A percentile compares a stretch with the other conserved stretches of the same genome.
Conservation (phyloP, 2,113 vertebrate genomes). For the Erpornis zantholeuca region DNA sequence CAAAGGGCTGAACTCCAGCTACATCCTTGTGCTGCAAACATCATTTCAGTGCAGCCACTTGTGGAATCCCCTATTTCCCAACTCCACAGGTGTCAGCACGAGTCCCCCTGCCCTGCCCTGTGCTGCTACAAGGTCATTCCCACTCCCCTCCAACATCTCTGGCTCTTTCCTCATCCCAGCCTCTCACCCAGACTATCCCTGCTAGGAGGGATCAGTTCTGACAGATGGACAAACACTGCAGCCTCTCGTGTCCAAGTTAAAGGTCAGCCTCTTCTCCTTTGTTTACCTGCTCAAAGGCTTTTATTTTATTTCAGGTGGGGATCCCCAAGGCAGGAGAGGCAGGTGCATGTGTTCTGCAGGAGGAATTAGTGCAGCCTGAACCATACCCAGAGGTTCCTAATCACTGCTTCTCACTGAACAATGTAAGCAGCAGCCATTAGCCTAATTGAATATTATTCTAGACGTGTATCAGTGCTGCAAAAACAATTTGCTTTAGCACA, state of each 20-base stretch:
- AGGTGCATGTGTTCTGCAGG: not conserved
- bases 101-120: not conserved
- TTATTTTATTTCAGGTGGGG: not conserved
- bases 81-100: not conserved
- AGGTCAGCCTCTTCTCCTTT: not conserved
- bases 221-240: constrained; percentile 2
- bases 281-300: not conserved
- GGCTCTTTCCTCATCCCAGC: not conserved
- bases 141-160: not conserved
- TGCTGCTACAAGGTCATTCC: not conserved
- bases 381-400: not conserved
- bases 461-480: not conserved
- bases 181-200: not conserved
- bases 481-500: not conserved
- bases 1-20: accelerated
- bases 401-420: not conserved
- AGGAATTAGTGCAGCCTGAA: not conserved
- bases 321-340: not conserved
- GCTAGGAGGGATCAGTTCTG: not conserved
- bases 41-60: not conserved
- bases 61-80: not conserved
- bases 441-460: constrained; percentile 12
- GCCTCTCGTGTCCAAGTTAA: not conserved
- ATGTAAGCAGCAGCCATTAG: not conserved
- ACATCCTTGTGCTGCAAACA: not conserved